phyloP scores from a whole-genome alignment of 2,888 invertebrate genomes.

The Acrobasis consociella region DNA sequence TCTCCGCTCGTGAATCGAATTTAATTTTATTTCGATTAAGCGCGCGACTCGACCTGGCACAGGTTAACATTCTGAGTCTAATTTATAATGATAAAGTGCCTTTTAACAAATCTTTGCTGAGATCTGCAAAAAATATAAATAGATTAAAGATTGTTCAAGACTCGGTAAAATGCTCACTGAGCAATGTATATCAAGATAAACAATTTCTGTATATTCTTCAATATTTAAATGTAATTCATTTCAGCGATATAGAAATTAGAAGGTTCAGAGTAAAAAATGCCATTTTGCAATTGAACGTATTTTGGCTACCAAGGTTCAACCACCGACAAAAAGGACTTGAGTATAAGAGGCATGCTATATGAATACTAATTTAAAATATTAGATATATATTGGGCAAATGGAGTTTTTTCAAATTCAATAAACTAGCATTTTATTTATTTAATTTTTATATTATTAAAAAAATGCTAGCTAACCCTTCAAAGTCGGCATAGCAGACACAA shows the following conservation, averaged over 20 bases:
- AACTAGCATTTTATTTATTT: no score
- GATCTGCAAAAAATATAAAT: background rate
- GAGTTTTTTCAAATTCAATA: no score
- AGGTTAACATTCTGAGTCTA: conserved; percentile 10
- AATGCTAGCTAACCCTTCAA: no score
- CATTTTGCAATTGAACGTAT: background rate
- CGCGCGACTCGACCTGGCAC: conserved; percentile 3
- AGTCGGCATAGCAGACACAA: no score
- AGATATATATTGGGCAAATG: no score
- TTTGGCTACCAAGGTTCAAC: background rate
- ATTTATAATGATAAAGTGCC: conserved; percentile 8
- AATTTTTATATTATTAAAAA: no score
- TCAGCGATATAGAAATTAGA: background rate
- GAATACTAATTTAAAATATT: no score
- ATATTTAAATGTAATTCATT: background rate
- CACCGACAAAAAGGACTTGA: no score
- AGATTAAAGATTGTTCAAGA: conserved; percentile 1
- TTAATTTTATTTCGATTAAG: conserved; percentile 29
- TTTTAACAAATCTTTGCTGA: background rate
- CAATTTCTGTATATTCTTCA: background rate
- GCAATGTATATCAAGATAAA: conserved; percentile 3
- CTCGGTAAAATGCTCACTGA: conserved; percentile 4
- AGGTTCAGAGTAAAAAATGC: background rate
- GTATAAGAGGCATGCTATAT: no score
- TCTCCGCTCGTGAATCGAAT: conserved; percentile 32